Base-by-base conservation (phyloP, 2,888 invertebrate species). In the Drosophila pullipes region DNA sequence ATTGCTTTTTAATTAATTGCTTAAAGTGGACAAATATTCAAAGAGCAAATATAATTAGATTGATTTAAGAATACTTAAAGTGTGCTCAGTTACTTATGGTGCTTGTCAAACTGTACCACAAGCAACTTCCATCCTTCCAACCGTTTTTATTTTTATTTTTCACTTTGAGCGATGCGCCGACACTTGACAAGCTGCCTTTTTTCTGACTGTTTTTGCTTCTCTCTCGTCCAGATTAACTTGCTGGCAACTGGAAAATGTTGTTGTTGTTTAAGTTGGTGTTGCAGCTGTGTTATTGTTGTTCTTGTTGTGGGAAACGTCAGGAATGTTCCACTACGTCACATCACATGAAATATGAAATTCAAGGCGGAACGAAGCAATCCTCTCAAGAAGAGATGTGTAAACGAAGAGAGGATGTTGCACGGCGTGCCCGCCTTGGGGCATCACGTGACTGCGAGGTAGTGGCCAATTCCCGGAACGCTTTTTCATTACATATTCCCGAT, bases 271-370 rank as follows among this genome's bases (percentile, higher is more conserved):
- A 7, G 39, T n/a, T 41, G n/a, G 41, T 13, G 22, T 47, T 41
- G 41, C 44, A 22, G 11, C 22, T 25, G 54, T 16, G n/a, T 37
- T 55, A 35, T 18, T 35, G 28, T 39, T 55, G 28, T 28, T 55
- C 18, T 28, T 25, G 89, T 75, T 85, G 91, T 44, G 64, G 74
- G 59, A 65, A 87, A 91, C 90, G 84, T 69, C 82, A 89, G 92
- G 89, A 91, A 91, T 92, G 91, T 92, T 92, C 92, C 92, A 92
- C 92, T 92, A 92, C 92, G 92, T 92, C 92, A 92, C 92, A 92
- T 92, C 92, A 92, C 92, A 92, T 92, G 92, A 91, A 85, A 71
- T 91, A 83, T 89, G 76, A 65, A 78, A 71, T 74, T 25, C 47
- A 71, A 68, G 68, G 68, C 72, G 64, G 58, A 47, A 31, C 50